These are phyloP conservation scores for Cephus cinctus DNA, from an alignment of 1,140 invertebrate species.

Conservation along the genomic window DNA sequence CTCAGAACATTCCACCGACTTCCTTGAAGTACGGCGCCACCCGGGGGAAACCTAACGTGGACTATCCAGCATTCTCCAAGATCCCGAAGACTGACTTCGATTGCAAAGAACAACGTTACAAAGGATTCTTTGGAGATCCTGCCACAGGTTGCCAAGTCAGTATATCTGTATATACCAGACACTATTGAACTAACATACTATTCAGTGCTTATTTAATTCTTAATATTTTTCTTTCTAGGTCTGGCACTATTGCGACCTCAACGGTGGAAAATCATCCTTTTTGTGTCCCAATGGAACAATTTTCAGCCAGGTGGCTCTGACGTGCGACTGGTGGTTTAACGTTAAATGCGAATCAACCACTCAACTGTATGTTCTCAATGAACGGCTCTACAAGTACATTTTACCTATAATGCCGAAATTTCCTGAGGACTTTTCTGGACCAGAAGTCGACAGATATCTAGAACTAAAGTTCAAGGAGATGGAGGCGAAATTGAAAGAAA, in stretches of 20 bases:
- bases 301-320: slow-evolving; percentile 82
- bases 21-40: slow-evolving; percentile 61
- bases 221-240: slow-evolving; percentile 60
- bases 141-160: slow-evolving; percentile 79
- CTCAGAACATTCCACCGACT: slow-evolving; percentile 24
- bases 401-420: slow-evolving; percentile 81
- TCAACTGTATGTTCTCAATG: slow-evolving; percentile 84
- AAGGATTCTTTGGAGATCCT: slow-evolving; percentile 88
- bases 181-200: slow-evolving; percentile 5
- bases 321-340: slow-evolving; percentile 93
- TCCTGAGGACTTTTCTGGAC: slow-evolving; percentile 83
- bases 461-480: slow-evolving; percentile 80
- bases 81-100: slow-evolving; percentile 80
- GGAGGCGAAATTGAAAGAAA: slow-evolving; percentile 68
- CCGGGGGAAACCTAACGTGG: slow-evolving; percentile 74
- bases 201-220: slow-evolving; percentile 2
- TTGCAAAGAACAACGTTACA: slow-evolving; percentile 82
- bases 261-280: slow-evolving; percentile 87
- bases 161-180: slow-evolving; percentile 5
- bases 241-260: slow-evolving; percentile 90
- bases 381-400: slow-evolving; percentile 85
- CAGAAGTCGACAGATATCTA: slow-evolving; percentile 80
- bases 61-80: slow-evolving; percentile 75
- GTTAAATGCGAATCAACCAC: slow-evolving; percentile 79
- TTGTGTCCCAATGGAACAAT: slow-evolving; percentile 89